Evolutionary conservation across 2,888 invertebrate species (phyloP).

Genomic region (Napeogenes inachia): DNA sequence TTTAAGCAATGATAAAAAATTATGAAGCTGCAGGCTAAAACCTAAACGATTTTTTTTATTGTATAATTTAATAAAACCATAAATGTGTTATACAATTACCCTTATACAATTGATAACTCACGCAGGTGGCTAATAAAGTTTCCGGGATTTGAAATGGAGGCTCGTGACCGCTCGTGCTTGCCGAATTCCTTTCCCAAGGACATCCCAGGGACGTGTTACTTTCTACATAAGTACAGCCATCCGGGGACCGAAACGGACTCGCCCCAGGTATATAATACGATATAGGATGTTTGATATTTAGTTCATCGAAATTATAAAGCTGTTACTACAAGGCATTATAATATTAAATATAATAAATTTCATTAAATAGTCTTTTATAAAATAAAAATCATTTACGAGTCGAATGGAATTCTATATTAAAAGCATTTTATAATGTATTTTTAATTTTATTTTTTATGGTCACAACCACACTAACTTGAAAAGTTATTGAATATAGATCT

Average conservation of each 20-base stretch:
- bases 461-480: too few relatives aligned
- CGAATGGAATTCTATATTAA: too few relatives aligned
- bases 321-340: neutral
- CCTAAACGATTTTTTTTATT: too few relatives aligned
- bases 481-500: too few relatives aligned
- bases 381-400: too few relatives aligned
- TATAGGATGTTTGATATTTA: neutral
- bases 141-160: conserved; percentile 86
- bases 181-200: conserved; percentile 90
- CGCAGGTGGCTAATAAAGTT: conserved; percentile 85
- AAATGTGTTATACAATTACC: neutral
- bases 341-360: too few relatives aligned
- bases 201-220: conserved; percentile 90
- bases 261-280: conserved; percentile 63
- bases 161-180: conserved; percentile 85
- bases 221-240: conserved; percentile 87
- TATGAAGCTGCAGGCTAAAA: too few relatives aligned
- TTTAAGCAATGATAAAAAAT: too few relatives aligned
- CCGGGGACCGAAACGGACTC: conserved; percentile 79
- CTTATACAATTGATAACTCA: conserved; percentile 25
- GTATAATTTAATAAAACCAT: too few relatives aligned
- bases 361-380: too few relatives aligned
- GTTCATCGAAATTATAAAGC: neutral
- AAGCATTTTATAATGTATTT: too few relatives aligned
- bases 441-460: too few relatives aligned